These are phyloP conservation scores for Bufotes viridis DNA, from an alignment of 2,797 vertebrate genomes.

Conservation along the genomic window DNA sequence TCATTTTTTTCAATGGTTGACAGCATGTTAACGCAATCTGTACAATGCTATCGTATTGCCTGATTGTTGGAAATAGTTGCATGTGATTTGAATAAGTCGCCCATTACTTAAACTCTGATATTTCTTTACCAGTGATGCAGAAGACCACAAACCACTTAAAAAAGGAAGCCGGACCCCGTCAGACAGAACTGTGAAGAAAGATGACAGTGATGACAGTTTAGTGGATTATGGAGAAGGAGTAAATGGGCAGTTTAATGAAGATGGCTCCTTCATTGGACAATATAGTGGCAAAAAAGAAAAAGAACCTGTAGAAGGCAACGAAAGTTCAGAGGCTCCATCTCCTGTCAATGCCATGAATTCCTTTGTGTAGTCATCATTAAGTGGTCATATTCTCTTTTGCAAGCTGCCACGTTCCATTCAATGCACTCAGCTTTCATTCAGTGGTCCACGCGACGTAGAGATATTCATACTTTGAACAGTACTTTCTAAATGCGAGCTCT, in stretches of 20 bases:
- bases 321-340: conserved; percentile 95
- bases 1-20: not conserved
- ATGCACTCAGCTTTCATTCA: conserved; percentile 35
- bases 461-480: conserved; percentile 39
- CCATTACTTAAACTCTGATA: conserved; percentile 55
- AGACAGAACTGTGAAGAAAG: conserved; percentile 95
- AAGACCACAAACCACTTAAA: conserved; percentile 98
- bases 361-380: conserved; percentile 82
- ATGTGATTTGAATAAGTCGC: not conserved
- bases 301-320: conserved; percentile 89
- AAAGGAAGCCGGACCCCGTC: conserved; percentile 96
- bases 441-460: conserved; percentile 26
- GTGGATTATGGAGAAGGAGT: conserved; percentile 99
- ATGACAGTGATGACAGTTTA: conserved; percentile 97
- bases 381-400: conserved; percentile 52
- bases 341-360: conserved; percentile 97
- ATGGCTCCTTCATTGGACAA: conserved; percentile 98
- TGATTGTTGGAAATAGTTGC: not conserved
- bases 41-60: not conserved
- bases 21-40: not conserved
- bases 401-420: conserved; percentile 43
- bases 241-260: conserved; percentile 98
- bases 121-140: conserved; percentile 88
- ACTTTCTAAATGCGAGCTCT: conserved; percentile 21
- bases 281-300: conserved; percentile 96